Evolutionary conservation across 1,140 invertebrate genomes (phyloP).

Genomic region (Lasioglossum baleicum): DNA sequence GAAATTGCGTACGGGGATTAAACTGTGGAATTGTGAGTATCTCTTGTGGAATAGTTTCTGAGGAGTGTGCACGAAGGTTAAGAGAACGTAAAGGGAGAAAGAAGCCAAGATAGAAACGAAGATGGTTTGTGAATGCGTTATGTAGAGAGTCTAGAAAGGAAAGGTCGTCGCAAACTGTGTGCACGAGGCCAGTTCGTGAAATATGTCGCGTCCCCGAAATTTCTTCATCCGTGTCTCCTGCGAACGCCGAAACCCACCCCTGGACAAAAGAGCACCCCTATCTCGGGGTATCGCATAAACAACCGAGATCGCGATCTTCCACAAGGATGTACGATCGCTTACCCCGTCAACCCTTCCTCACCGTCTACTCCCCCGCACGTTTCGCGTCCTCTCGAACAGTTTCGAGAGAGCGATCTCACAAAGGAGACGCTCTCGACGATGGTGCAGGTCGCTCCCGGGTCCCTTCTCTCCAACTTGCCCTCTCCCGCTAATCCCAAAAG

Average conservation of each 20-base stretch:
- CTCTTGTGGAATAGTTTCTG: too few species aligned
- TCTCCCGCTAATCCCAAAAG: conserved; percentile 59
- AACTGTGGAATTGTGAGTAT: too few species aligned
- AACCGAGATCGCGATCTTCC: conserved; percentile 69
- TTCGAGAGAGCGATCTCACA: conserved; percentile 33
- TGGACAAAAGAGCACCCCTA: conserved; percentile 69
- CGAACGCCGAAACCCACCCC: conserved; percentile 59
- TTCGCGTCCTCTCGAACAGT: conserved; percentile 1
- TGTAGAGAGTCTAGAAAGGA: background rate
- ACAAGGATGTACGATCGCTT: conserved; percentile 51
- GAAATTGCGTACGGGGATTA: too few species aligned
- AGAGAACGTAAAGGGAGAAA: too few species aligned
- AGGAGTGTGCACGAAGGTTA: too few species aligned
- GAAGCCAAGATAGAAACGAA: too few species aligned
- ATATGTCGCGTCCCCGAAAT: conserved; percentile 52
- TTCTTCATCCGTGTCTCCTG: conserved; percentile 54
- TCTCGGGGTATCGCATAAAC: conserved; percentile 69
- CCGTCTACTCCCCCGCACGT: background rate
- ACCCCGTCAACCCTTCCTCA: background rate
- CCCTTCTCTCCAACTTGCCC: background rate
- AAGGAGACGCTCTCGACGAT: conserved; percentile 36
- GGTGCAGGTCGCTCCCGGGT: background rate
- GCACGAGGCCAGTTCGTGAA: conserved; percentile 11
- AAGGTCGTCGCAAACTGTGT: conserved; percentile 41
- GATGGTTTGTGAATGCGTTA: too few species aligned